phyloP scores from a whole-genome alignment of 1,140 invertebrate genomes.

The Lasaia peninsularis region DNA sequence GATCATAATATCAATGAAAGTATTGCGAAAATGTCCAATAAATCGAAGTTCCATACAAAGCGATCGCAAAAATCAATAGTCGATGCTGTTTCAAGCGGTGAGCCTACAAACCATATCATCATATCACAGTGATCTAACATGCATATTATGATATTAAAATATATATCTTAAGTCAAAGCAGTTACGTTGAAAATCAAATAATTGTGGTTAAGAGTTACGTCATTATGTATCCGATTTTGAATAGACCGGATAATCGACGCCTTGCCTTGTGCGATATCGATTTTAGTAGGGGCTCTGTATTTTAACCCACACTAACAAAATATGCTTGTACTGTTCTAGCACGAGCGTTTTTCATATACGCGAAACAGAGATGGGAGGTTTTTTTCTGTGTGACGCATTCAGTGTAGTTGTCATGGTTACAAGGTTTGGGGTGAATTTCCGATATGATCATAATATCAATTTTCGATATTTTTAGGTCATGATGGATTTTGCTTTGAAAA shows the following conservation, averaged over 20 bases:
- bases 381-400: conserved; percentile 17
- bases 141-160: conserved; percentile 19
- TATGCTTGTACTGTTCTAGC: conserved; percentile 36
- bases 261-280: conserved; percentile 76
- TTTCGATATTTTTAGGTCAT: conserved; percentile 48
- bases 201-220: conserved; percentile 9
- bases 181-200: conserved; percentile 20
- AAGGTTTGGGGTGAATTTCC: conserved; percentile 60
- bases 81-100: conserved; percentile 44
- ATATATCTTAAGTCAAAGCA: background rate
- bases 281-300: conserved; percentile 57
- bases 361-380: conserved; percentile 29
- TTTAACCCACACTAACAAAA: conserved; percentile 32
- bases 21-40: conserved; percentile 45
- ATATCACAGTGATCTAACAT: background rate
- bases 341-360: conserved; percentile 9
- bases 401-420: conserved; percentile 54
- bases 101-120: conserved; percentile 26
- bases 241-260: conserved; percentile 72
- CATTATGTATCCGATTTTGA: conserved; percentile 28
- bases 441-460: conserved; percentile 46
- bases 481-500: conserved; percentile 11
- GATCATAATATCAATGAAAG: background rate
- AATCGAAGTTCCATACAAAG: conserved; percentile 51
- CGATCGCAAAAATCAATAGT: conserved; percentile 71